Base-by-base conservation (phyloP, 1,140 invertebrate genomes). In the Drosophila mauritiana region DNA sequence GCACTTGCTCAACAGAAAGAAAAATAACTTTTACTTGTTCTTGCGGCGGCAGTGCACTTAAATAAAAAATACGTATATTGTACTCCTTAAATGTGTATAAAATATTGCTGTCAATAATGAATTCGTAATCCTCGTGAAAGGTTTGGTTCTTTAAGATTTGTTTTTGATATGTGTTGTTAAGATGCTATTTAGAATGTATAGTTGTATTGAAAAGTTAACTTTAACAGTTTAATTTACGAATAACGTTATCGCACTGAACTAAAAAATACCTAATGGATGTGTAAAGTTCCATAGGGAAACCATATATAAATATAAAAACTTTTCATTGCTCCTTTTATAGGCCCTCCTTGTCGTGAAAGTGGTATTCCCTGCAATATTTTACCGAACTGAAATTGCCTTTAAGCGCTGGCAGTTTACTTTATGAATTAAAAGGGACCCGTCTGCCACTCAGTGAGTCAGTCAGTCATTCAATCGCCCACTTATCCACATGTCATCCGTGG, bases 391-490 rank as follows among this genome's bases (percentile, higher is more conserved):
- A 7, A n/a, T 11, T 10, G 63, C 15, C 40, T 56, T 57, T 11
- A 70, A 70, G 43, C 63, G 27, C 39, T 37, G 27, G n/a, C 51
- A 49, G 42, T 40, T 57, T 20, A 48, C 36, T 56, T 70, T 57
- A 40, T 57, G 52, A 57, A 70, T 57, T 57, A 69, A 68, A 56
- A 57, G 25, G 25, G 52, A 49, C 52, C 51, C 40, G 22, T 31
- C 22, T 39, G 58, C 46, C 65, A 31, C 63, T 64, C 15, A 65
- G 45, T 36, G 17, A 52, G 64, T 67, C 64, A 67, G 58, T 67
- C 58, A 68, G 48, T 46, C 65, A 67, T 34, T 42, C 67, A 70
- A 63, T 57, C 43, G 65, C 68, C 65, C 68, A 72, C 68, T 72
- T 72, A 72, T 72, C 65, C 51, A 70, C 64, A 72, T 72, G 68